These are phyloP conservation scores for Diploptera punctata DNA, from an alignment of 2,888 invertebrate genomes.

Conservation along the genomic window DNA sequence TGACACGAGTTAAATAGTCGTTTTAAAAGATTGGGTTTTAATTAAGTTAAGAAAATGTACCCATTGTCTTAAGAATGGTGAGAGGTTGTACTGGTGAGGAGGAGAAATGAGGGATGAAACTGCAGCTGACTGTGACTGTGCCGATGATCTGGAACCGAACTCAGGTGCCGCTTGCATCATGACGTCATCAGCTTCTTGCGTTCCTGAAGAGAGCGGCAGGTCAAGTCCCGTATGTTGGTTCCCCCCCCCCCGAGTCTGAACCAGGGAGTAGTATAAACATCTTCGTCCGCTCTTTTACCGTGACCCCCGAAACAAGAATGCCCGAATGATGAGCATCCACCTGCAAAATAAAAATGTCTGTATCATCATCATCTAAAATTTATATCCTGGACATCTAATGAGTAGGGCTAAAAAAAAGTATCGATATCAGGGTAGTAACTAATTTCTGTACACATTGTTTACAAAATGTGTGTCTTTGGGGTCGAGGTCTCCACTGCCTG, in stretches of 20 bases:
- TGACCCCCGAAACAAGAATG: constrained; percentile 80
- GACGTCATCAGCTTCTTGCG: background rate
- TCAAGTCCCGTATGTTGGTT: background rate
- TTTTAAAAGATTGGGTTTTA: too few relatives aligned
- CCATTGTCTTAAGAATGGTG: constrained; percentile 56
- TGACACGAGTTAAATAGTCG: too few relatives aligned
- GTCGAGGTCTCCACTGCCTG: too few relatives aligned
- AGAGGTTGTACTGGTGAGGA: constrained; percentile 45
- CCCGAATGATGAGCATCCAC: constrained; percentile 74
- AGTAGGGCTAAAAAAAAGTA: too few relatives aligned
- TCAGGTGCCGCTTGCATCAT: background rate
- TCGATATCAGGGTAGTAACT: too few relatives aligned
- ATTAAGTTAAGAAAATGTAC: too few relatives aligned
- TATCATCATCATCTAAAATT: too few relatives aligned
- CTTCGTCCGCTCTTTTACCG: constrained; percentile 62
- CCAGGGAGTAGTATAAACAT: constrained; percentile 6
- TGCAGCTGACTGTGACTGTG: background rate
- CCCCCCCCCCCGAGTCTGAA: background rate
- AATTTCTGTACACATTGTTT: too few relatives aligned
- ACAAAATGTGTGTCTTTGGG: too few relatives aligned
- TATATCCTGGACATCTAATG: too few relatives aligned
- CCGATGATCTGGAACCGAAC: background rate
- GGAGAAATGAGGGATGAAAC: background rate
- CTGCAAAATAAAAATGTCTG: constrained; percentile 57
- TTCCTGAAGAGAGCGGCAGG: background rate